Conservation (phyloP, 2,888 invertebrate genomes). For the Candidula unifasciata region DNA sequence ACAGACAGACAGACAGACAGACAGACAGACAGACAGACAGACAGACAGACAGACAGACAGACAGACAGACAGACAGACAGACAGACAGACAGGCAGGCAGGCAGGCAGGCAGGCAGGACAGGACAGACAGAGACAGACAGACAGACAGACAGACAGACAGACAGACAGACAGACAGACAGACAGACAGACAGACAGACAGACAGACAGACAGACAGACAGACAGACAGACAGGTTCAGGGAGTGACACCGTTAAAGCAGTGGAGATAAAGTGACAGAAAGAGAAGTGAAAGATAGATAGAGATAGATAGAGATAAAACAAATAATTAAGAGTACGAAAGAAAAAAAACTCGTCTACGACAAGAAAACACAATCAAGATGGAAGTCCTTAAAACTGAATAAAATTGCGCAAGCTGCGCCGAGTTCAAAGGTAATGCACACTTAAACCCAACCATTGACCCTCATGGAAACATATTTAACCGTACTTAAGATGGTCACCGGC, state of each 20-base stretch:
- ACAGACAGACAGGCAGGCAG: too few relatives aligned
- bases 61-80: too few relatives aligned
- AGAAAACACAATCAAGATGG: not conserved
- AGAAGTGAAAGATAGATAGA: not conserved
- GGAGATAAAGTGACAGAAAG: conserved; percentile 17
- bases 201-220: not conserved
- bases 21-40: too few relatives aligned
- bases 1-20: too few relatives aligned
- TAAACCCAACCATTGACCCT: too few relatives aligned
- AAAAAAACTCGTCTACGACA: not conserved
- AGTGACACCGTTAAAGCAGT: not conserved
- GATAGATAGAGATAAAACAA: not conserved
- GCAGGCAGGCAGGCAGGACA: too few relatives aligned
- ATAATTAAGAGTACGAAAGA: not conserved
- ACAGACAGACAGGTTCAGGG: not conserved
- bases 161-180: conserved; percentile 31
- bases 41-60: too few relatives aligned
- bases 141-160: conserved; percentile 29
- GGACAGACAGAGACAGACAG: too few relatives aligned
- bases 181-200: conserved; percentile 25
- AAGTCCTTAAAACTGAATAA: not conserved
- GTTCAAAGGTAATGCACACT: too few relatives aligned
- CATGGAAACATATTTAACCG: too few relatives aligned
- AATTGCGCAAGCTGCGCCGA: too few relatives aligned
- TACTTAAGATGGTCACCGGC: too few relatives aligned